These are phyloP conservation scores for Danio kyathit DNA, from an alignment of 2,797 vertebrate genomes.

Conservation along the genomic window DNA sequence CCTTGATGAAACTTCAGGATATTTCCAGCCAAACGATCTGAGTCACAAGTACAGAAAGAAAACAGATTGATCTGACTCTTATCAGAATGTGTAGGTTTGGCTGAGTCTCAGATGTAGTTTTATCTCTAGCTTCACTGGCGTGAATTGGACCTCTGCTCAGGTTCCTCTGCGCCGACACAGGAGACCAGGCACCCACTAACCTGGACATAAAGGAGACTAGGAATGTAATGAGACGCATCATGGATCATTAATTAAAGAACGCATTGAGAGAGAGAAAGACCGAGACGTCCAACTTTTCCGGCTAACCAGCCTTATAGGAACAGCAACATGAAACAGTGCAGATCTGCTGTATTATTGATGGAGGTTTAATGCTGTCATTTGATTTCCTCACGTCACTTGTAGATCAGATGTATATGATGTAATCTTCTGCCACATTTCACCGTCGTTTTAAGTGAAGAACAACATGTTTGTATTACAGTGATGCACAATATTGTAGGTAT, in stretches of 20 bases:
- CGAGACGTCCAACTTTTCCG: conserved; percentile 16
- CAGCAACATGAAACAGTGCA: conserved; percentile 8
- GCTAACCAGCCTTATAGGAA: neutral
- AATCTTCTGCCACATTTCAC: neutral
- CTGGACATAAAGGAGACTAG: conserved; percentile 27
- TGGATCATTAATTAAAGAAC: conserved; percentile 62
- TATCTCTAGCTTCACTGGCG: conserved; percentile 14
- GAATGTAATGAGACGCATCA: conserved; percentile 59
- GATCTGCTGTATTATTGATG: conserved; percentile 47
- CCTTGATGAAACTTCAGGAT: conserved; percentile 37
- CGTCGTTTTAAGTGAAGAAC: neutral
- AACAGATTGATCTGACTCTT: conserved; percentile 47
- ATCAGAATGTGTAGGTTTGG: conserved; percentile 26
- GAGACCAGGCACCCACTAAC: conserved; percentile 37
- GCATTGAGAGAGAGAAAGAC: conserved; percentile 26
- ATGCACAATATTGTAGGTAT: neutral
- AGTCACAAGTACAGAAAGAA: conserved; percentile 39
- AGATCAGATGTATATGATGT: neutral
- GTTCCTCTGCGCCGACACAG: conserved; percentile 40
- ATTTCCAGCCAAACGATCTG: conserved; percentile 13
- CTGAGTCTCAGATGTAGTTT: conserved; percentile 37
- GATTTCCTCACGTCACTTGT: conserved; percentile 12
- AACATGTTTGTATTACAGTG: neutral
- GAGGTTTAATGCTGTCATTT: conserved; percentile 32
- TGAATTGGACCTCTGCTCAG: conserved; percentile 37